phyloP scores from a whole-genome alignment of 2,888 invertebrate genomes.

The Amiota mariae region DNA sequence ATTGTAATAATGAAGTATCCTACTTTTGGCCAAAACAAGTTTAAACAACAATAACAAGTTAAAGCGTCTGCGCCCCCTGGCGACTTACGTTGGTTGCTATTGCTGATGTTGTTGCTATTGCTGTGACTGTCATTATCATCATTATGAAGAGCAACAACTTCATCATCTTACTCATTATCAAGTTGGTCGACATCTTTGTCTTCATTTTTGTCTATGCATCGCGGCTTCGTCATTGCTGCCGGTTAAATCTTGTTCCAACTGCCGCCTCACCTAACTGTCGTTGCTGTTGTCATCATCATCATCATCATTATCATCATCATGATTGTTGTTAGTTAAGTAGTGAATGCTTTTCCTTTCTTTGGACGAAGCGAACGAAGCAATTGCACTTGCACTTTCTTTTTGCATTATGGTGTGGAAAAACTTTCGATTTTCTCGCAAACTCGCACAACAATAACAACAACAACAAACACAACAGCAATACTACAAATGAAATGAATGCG shows the following conservation, averaged over 20 bases:
- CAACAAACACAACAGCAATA: conserved; percentile 32
- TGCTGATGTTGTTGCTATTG: conserved; percentile 44
- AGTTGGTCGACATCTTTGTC: not conserved
- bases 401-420: conserved; percentile 72
- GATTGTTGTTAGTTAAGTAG: conserved; percentile 6
- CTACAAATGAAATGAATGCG: conserved; percentile 29
- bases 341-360: conserved; percentile 55
- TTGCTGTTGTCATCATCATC: not conserved
- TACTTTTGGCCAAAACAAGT: conserved; percentile 65
- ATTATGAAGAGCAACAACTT: too few relatives aligned
- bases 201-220: too few relatives aligned
- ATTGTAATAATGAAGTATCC: conserved; percentile 44
- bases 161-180: not conserved
- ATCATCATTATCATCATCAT: not conserved
- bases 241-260: not conserved
- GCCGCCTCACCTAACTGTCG: not conserved
- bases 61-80: not conserved
- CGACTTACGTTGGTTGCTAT: conserved; percentile 21
- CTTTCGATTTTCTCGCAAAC: conserved; percentile 70
- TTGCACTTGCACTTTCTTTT: conserved; percentile 73
- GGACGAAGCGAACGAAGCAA: conserved; percentile 45
- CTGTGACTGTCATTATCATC: conserved; percentile 5
- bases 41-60: conserved; percentile 30
- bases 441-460: conserved; percentile 38
- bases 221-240: too few relatives aligned